Conservation (phyloP, 2,113 vertebrate genomes). For the Oxyura jamaicensis region DNA sequence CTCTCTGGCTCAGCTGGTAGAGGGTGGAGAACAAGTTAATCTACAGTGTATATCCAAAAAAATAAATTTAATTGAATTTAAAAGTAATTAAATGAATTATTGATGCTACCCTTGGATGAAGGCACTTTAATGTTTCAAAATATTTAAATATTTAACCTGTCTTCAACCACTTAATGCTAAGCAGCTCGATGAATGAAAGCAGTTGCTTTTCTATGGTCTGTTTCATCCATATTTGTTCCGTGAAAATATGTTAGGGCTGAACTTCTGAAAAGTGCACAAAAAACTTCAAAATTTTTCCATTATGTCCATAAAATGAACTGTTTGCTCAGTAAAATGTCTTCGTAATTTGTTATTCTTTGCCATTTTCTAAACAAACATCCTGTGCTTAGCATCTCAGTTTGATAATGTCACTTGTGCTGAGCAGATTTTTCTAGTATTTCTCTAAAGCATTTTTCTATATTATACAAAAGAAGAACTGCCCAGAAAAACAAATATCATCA, state of each 20-base stretch:
- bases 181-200: background rate
- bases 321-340: conserved; percentile 18
- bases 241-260: background rate
- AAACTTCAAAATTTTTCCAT: background rate
- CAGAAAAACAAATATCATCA: background rate
- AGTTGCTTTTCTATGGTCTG: background rate
- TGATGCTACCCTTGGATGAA: background rate
- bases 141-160: background rate
- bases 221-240: background rate
- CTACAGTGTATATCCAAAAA: background rate
- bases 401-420: background rate
- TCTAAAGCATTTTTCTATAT: conserved; percentile 16
- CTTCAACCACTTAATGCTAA: background rate
- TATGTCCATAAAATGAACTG: background rate
- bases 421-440: conserved; percentile 4
- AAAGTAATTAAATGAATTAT: background rate
- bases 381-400: conserved; percentile 2
- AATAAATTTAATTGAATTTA: background rate
- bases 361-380: conserved; percentile 8
- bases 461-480: background rate
- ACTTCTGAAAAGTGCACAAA: background rate
- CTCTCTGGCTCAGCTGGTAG: background rate
- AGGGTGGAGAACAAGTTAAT: background rate
- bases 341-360: conserved; percentile 3
- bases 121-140: background rate